phyloP scores from a whole-genome alignment of 2,888 invertebrate species.

The Sthenelais limicola region DNA sequence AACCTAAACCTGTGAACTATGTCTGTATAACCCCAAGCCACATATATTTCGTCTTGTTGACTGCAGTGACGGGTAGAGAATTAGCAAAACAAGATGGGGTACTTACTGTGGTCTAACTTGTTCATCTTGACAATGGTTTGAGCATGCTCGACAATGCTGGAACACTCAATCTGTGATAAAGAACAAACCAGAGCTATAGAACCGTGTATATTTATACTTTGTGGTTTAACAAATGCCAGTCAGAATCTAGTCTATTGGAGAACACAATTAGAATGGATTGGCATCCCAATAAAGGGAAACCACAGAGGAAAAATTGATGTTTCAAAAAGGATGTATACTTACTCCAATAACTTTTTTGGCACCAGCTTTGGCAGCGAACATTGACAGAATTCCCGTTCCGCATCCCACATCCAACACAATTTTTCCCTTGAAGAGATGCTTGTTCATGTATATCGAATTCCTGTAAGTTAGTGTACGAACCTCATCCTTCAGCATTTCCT shows the following conservation, averaged over 20 bases:
- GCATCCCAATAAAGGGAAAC: too few relatives aligned
- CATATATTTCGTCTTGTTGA: too few relatives aligned
- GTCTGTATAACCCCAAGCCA: too few relatives aligned
- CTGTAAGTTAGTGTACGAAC: conserved; percentile 97
- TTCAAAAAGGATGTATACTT: too few relatives aligned
- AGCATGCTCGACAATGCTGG: conserved; percentile 98
- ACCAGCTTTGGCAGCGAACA: conserved; percentile 99
- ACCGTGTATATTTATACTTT: too few relatives aligned
- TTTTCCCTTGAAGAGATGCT: conserved; percentile 95
- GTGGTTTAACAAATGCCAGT: too few relatives aligned
- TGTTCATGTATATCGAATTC: conserved; percentile 99
- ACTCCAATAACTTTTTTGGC: conserved; percentile 93
- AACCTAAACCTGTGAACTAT: too few relatives aligned
- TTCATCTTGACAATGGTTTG: conserved; percentile 89
- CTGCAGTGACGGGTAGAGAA: too few relatives aligned
- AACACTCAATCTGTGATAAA: conserved; percentile 86
- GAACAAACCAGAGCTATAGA: too few relatives aligned
- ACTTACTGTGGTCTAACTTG: conserved; percentile 68
- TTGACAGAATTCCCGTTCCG: conserved; percentile 98
- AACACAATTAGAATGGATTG: too few relatives aligned
- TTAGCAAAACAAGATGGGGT: conserved; percentile 3
- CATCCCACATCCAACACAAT: conserved; percentile 98
- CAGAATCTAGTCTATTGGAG: too few relatives aligned
- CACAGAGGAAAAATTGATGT: too few relatives aligned
- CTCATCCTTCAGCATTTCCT: conserved; percentile 99